Percentiles rank a stretch among this genome's conserved stretches.
phyloP scores from a whole-genome alignment of 2,888 invertebrate genomes.

The Nineta flava region DNA sequence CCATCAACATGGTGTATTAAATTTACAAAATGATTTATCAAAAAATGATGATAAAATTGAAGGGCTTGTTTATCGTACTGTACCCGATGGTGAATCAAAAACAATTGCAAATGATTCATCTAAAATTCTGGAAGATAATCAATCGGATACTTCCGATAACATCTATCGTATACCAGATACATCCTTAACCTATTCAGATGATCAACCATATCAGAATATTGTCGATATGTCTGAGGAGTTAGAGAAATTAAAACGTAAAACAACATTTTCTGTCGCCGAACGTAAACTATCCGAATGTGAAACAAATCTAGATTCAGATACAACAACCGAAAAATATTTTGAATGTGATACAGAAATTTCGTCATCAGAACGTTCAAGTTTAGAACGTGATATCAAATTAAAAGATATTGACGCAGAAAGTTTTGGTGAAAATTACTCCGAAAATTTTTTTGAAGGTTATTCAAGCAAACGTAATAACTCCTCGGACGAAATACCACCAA shows the following conservation, averaged over 20 bases:
- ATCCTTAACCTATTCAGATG: conserved; percentile 1
- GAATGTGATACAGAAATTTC: not conserved
- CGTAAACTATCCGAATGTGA: not conserved
- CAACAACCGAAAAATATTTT: conserved; percentile 2
- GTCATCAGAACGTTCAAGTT: conserved; percentile 1
- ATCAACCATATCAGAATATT: conserved; percentile 6
- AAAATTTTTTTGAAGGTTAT: conserved; percentile 6
- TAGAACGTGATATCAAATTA: not conserved
- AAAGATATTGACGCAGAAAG: not conserved
- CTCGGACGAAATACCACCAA: conserved; percentile 11
- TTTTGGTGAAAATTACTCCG: not conserved
- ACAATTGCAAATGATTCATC: not conserved
- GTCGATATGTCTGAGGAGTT: conserved; percentile 6
- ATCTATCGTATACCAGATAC: conserved; percentile 4
- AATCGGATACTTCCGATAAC: not conserved
- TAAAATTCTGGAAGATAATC: not conserved
- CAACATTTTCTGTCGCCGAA: not conserved
- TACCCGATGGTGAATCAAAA: conserved; percentile 2
- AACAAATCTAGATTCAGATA: conserved; percentile 1
- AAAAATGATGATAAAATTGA: not conserved
- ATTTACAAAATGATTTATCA: not conserved
- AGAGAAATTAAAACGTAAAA: conserved; percentile 1
- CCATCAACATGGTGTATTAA: not conserved
- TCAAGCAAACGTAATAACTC: conserved; percentile 11
- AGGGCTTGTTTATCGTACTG: not conserved